Base-by-base conservation (phyloP, 2,113 vertebrate genomes). In the Camelus dromedarius region DNA sequence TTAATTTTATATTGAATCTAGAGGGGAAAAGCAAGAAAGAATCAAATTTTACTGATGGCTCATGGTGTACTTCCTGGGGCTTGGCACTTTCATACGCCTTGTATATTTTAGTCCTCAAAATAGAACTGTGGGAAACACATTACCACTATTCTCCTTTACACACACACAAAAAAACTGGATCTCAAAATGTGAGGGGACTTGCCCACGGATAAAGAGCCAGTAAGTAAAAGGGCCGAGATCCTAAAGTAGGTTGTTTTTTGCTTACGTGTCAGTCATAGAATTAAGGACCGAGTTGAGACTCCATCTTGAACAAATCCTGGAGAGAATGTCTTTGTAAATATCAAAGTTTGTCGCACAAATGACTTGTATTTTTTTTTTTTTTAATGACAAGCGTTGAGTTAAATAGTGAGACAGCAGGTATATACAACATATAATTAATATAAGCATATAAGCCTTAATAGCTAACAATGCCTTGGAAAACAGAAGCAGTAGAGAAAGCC, bases 101-200 rank as follows among this genome's bases (percentile, higher is more conserved):
- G 4, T 38, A 92, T 93, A 91, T 62, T 88, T 96, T 15, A 92
- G 64, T 80, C 28, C 91, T 89, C n/a, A 87, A 87, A 96, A 83
- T 64, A 90, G 56, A 97, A 96, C 20, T 81, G 9, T 50, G 64
- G 76, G 64, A 96, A 86, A 76, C 32, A 35, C 20, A 89, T 50
- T 42, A 82, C 38, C 28, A 92, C 42, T 95, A 58, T 73, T 91
- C 26, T 82, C 50, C 15, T 26, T 95, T 75, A 62, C 8, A 32
- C 46, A 76, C 48, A n/a, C 30, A 77, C 60, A 83, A 92, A 86
- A 32, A 72, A 89, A 86, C 14, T 76, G 20, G 77, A 35, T 60
- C 62, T 69, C 28, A 66, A 80, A 83, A 32, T 52, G 24, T 66
- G 19, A 95, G 35, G 26, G 69, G 67, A 62, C 50, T 38, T 80